Evolutionary conservation across 2,113 vertebrate genomes (phyloP), one percentile per base, ranked within the genome.

Genomic region (Protobothrops mucrosquamatus): DNA sequence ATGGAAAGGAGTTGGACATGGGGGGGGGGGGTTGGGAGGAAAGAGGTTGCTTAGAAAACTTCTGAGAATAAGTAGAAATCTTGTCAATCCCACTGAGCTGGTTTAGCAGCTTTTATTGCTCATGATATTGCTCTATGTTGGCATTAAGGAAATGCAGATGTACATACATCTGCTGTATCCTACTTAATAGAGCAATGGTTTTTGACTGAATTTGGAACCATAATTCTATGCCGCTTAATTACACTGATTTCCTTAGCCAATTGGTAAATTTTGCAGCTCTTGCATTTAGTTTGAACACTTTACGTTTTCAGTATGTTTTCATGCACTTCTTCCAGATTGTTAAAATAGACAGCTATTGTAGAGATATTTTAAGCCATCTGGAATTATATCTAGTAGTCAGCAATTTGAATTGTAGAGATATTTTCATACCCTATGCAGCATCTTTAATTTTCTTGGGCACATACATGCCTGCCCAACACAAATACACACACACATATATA

Each of bases 271-370:
- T 96, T 96, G 95, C 96, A 96, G 93, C 89, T 95, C 85, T 95
- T 96, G 95, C 96, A 96, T 88, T 97, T 97, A 94, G 95, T 97
- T 96, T 95, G 94, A 97, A 94, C 91, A 94, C 92, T 95, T 94
- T 69, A 2, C 29, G 94, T 95, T 95, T 92, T 91, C 39, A 96
- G 92, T 74, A 69, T 3, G 4, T 69, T n/a, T 69, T 69, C 12
- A n/a, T 69, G 34, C 1, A 34, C 93, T 48, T 34, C 74, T 93
- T 93, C 96, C 97, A 98, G 97, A 97, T 97, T 98, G 97, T 97
- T 98, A 97, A 98, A 96, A 97, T 97, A 97, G 97, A 97, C 97
- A 97, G 96, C 96, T 96, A 94, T 85, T 89, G 69, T 88, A 93
- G 94, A 96, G 93, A 94, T 52, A 94, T 93, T 95, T 92, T 96